A percentile compares a stretch with the other conserved stretches of the same genome.
Evolutionary conservation across 2,888 invertebrate species (phyloP).

Genomic region (Beris morrisii): DNA sequence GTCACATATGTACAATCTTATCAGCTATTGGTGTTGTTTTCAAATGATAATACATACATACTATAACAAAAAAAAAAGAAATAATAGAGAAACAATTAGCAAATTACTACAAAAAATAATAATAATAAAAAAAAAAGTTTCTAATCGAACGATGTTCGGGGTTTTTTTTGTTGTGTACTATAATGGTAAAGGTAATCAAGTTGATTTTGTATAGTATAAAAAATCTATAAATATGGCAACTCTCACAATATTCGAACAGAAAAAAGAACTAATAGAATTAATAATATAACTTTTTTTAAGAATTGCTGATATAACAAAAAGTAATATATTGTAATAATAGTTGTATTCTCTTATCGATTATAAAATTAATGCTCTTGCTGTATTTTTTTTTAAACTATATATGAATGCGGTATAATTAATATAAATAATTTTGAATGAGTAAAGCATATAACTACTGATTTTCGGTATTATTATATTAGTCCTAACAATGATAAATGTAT

Average conservation of each 20-base stretch:
- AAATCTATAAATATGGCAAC: conserved; percentile 30
- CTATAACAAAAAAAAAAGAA: not conserved
- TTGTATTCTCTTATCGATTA: too few species aligned
- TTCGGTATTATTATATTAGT: conserved; percentile 10
- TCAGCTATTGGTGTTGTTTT: conserved; percentile 9
- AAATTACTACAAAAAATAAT: not conserved
- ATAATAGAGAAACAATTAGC: not conserved
- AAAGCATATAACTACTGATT: conserved; percentile 21
- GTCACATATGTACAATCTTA: conserved; percentile 30
- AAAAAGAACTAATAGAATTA: too few species aligned
- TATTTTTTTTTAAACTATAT: too few species aligned
- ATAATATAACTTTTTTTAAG: too few species aligned
- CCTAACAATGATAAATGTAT: conserved; percentile 19
- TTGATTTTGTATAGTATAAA: conserved; percentile 21
- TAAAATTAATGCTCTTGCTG: too few species aligned
- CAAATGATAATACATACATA: not conserved
- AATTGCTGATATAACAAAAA: too few species aligned
- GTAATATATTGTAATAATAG: too few species aligned
- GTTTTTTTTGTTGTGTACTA: conserved; percentile 5
- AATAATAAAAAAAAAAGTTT: not conserved
- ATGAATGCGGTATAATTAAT: not conserved
- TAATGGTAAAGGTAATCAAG: conserved; percentile 9
- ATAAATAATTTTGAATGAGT: conserved; percentile 19
- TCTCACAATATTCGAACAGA: conserved; percentile 2
- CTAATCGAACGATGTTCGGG: not conserved